Evolutionary conservation across 2,888 invertebrate genomes (phyloP).

Genomic region (Meliscaeva auricollis): DNA sequence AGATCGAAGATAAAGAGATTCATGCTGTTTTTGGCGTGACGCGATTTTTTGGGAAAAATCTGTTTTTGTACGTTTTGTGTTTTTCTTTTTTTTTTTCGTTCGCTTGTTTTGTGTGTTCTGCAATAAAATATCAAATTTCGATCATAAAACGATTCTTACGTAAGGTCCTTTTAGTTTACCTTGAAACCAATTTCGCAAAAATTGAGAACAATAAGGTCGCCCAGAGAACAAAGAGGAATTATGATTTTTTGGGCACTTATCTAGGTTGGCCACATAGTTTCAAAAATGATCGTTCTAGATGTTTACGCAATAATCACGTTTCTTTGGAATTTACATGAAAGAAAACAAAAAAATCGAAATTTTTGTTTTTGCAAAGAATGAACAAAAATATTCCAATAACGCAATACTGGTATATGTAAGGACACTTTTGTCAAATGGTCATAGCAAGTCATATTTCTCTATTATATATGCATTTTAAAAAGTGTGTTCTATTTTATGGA

Average conservation of each 20-base stretch:
- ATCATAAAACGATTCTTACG: constrained; percentile 72
- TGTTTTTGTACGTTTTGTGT: constrained; percentile 31
- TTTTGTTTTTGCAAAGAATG: constrained; percentile 11
- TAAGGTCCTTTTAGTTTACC: constrained; percentile 52
- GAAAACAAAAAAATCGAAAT: constrained; percentile 26
- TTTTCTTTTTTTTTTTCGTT: constrained; percentile 1
- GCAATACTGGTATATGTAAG: constrained; percentile 3
- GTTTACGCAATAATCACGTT: constrained; percentile 66
- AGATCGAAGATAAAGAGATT: constrained; percentile 5
- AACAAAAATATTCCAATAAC: constrained; percentile 41
- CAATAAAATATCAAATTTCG: constrained; percentile 59
- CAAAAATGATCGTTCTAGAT: constrained; percentile 34
- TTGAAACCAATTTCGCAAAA: constrained; percentile 69
- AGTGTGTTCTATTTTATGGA: constrained; percentile 48
- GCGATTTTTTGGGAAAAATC: constrained; percentile 49
- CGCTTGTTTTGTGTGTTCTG: not conserved
- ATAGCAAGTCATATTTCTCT: constrained; percentile 21
- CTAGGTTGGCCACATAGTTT: constrained; percentile 48
- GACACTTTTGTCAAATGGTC: constrained; percentile 36
- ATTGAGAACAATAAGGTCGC: constrained; percentile 71
- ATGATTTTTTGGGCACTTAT: constrained; percentile 60
- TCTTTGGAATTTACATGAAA: constrained; percentile 34
- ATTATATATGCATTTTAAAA: constrained; percentile 64
- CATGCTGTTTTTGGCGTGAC: constrained; percentile 51
- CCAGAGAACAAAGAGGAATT: not conserved